Evolutionary conservation across 2,888 invertebrate genomes (phyloP).

Genomic region (Drosophila algonquin): DNA sequence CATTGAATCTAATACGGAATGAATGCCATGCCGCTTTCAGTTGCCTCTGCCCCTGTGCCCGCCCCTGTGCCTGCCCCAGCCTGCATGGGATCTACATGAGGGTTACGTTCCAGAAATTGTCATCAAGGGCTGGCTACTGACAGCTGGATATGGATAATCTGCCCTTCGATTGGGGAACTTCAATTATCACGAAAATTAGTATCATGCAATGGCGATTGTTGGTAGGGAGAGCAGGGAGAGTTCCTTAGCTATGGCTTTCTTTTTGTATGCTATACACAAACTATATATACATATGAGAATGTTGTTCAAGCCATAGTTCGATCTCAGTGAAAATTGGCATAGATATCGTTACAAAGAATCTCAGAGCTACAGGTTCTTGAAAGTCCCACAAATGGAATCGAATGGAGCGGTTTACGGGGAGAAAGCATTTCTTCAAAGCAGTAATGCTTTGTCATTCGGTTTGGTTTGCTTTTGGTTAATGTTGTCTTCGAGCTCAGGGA

Average conservation of each 20-base stretch:
- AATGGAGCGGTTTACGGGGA: no score
- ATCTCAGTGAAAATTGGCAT: no score
- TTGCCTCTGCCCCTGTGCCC: background rate
- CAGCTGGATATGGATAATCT: slow-evolving; percentile 1
- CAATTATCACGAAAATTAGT: background rate
- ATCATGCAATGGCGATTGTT: background rate
- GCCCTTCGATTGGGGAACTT: background rate
- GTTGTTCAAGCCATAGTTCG: no score
- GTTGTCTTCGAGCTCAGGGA: slow-evolving; percentile 51
- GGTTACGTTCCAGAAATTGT: background rate
- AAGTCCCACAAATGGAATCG: no score
- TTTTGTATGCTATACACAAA: no score
- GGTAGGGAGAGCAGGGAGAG: background rate
- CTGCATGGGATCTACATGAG: no score
- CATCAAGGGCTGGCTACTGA: slow-evolving; percentile 1
- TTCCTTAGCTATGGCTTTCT: background rate
- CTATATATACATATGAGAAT: no score
- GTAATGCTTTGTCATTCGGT: slow-evolving; percentile 61
- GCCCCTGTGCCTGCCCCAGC: no score
- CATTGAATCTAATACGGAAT: slow-evolving; percentile 45
- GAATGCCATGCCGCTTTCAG: background rate
- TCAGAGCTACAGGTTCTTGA: no score
- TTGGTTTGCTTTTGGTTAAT: slow-evolving; percentile 57
- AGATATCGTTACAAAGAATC: no score
- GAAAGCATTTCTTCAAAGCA: slow-evolving; percentile 16